Base-by-base conservation (phyloP, 2,797 vertebrate species). In the Potorous gilbertii region DNA sequence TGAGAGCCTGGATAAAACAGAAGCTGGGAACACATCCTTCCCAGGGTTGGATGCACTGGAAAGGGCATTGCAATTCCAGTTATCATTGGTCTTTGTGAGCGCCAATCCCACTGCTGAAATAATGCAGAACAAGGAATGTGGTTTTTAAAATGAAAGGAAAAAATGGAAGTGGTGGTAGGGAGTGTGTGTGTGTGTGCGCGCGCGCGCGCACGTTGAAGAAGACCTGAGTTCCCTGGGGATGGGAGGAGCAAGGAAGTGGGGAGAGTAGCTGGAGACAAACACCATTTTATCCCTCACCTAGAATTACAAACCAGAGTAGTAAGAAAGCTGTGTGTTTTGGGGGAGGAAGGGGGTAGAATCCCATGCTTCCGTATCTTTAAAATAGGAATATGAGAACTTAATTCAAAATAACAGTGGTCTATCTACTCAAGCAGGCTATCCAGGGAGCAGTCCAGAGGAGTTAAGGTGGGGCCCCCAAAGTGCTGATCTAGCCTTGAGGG, bases 161-260 rank as follows among this genome's bases (percentile, higher is more conserved):
- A 1, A 3, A 40, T 5, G 21, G 24, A 40, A 54, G 9, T 1
- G 0, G 2, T 16, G 1, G 31, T 5, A 0, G 5, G 27, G 10
- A 8, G 55, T 21, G 66, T 11, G 29, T 40, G 74, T 46, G 74
- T 87, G 74, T 40, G 34, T 87, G 46, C 28, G 87, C 46, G 50
- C 52, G 87, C 52, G 46, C 28, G 14, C 14, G 34, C 16, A 31
- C 16, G 34, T 52, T 6, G 52, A 52, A 9, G 52, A 52, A 52
- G 52, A 52, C 52, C 52, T 52, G 52, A 52, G 6, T 52, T 52
- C 52, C 0, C 1, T 52, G 90, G 90, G 90, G 12, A 3, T 52
- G 28, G 4, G 11, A 27, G 12, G 4, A 52, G 90, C 14, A 54
- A 28, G 90, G 52, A 52, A 55, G 52, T 29, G 21, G 27, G 13